Evolutionary conservation across 1,140 invertebrate species (phyloP).

Genomic region (Dryas iulia): DNA sequence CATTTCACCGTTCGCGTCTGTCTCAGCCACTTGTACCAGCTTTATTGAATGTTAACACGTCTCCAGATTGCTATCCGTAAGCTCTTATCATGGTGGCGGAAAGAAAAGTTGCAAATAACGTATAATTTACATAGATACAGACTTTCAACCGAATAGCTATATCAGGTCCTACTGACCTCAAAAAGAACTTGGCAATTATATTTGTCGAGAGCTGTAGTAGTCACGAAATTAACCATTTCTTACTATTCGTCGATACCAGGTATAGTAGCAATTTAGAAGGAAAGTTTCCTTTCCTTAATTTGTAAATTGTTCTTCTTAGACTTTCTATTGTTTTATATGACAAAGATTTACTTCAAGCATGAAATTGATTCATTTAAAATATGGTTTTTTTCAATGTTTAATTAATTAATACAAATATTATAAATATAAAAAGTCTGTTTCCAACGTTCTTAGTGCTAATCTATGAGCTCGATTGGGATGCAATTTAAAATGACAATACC

Average conservation of each 20-base stretch:
- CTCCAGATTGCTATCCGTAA: conserved; percentile 1
- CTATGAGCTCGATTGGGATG: no score
- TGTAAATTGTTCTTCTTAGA: no score
- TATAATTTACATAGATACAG: not conserved
- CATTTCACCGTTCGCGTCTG: conserved; percentile 8
- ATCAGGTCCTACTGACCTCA: not conserved
- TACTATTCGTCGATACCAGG: not conserved
- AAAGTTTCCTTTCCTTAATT: no score
- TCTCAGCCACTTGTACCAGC: not conserved
- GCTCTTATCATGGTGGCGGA: not conserved
- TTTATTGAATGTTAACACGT: conserved; percentile 2
- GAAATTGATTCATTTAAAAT: not conserved
- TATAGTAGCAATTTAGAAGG: not conserved
- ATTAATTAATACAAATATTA: no score
- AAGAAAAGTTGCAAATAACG: conserved; percentile 2
- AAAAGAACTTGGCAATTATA: not conserved
- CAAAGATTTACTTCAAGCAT: not conserved
- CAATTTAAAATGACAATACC: no score
- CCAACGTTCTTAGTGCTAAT: no score
- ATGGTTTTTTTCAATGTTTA: no score
- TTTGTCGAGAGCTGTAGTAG: not conserved
- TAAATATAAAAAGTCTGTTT: no score
- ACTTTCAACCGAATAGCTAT: not conserved
- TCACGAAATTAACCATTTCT: not conserved
- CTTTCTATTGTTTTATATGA: not conserved